Percentiles rank a stretch among this genome's conserved stretches.
phyloP scores from a whole-genome alignment of 2,888 invertebrate species.

The Nysson spinosus region DNA sequence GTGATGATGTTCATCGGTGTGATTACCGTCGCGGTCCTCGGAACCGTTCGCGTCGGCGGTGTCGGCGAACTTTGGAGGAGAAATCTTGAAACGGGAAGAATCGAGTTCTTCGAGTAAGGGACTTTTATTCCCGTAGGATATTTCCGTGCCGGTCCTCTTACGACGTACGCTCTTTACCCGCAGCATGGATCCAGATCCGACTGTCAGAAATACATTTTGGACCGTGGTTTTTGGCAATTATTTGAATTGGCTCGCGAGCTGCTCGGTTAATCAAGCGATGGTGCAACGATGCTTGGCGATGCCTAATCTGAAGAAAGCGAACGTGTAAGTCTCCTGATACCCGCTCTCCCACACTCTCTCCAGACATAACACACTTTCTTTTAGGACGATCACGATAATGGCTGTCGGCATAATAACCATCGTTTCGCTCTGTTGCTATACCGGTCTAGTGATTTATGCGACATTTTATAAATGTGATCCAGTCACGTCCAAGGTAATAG shows the following conservation, averaged over 20 bases:
- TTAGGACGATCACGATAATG: conserved; percentile 86
- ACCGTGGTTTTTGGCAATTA: conserved; percentile 87
- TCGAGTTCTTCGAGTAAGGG: conserved; percentile 86
- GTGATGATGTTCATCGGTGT: conserved; percentile 86
- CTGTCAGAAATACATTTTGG: conserved; percentile 90
- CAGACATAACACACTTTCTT: too few relatives aligned
- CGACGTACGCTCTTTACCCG: background rate
- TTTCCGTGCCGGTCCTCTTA: background rate
- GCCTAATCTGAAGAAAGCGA: conserved; percentile 84
- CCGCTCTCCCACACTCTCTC: too few relatives aligned
- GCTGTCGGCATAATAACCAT: conserved; percentile 87
- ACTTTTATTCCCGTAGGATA: background rate
- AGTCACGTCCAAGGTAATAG: conserved; percentile 83
- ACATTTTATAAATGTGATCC: conserved; percentile 92
- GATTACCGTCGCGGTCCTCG: conserved; percentile 82
- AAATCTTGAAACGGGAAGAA: conserved; percentile 81
- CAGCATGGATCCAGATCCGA: conserved; percentile 87
- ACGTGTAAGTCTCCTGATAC: conserved; percentile 80
- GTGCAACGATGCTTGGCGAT: conserved; percentile 90
- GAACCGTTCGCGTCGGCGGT: conserved; percentile 84
- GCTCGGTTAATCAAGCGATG: conserved; percentile 92
- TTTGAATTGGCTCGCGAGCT: conserved; percentile 88
- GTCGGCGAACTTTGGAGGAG: conserved; percentile 81
- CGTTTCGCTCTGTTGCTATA: conserved; percentile 88
- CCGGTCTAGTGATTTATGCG: conserved; percentile 92